Evolutionary conservation across 2,113 vertebrate species (phyloP), one percentile per base, ranked within the genome.

Genomic region (Haemorhous mexicanus): DNA sequence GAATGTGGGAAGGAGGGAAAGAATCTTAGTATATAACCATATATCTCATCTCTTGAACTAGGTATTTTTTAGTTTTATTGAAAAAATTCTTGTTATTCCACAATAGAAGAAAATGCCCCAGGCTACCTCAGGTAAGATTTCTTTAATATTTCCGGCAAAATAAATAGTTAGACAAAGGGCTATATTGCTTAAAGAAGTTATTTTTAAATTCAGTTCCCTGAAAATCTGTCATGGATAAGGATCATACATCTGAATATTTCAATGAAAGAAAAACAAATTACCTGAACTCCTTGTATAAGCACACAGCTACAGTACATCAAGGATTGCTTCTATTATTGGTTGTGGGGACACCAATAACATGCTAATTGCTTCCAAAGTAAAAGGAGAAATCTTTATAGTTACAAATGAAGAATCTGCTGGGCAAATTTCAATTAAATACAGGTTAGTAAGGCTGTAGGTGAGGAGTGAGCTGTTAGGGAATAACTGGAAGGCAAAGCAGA

Each of bases 61-160:
- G 0, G 0, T 16, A 14, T 69, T 56, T 74, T 87, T 43, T 2
- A 10, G 13, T 13, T 70, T 68, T 39, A n/a, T 52, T 3, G 5
- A 39, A 37, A 35, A 58, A n/a, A 1, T 2, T 22, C 14, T 62
- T 80, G 24, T 23, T 81, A 11, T 68, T 89, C 27, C 78, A 30
- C 10, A 90, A 58, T 2, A 6, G 55, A 84, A 69, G 5, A 73
- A 47, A 84, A 66, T 13, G 7, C 23, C 41, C 44, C 35, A 68
- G 22, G 11, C 43, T 49, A 69, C 61, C 7, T 70, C 18, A 62
- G 26, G 26, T 37, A 74, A 81, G 32, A 32, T 46, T 80, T 63
- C 44, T n/a, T 79, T 83, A 67, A 19, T 44, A 83, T 46, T 94
- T 76, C 23, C 16, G 79, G 50, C 46, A 91, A 91, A 93, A 91